A percentile compares a stretch with the other conserved stretches of the same genome.
These are phyloP conservation scores for Lordiphosa clarofinis DNA, from an alignment of 1,140 invertebrate genomes.

Conservation along the genomic window DNA sequence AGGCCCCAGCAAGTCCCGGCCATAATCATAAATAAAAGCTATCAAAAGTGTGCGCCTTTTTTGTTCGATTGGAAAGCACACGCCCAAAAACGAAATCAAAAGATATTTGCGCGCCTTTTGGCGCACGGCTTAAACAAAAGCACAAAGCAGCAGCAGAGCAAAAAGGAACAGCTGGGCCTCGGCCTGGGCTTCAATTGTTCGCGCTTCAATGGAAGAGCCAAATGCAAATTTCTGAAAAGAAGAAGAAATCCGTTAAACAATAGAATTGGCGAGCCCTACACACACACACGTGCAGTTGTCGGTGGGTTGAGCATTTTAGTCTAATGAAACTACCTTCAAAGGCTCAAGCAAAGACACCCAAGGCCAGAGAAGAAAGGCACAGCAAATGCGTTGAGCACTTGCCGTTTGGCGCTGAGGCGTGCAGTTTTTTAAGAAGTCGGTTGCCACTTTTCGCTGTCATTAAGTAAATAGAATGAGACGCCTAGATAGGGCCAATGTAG, in stretches of 20 bases:
- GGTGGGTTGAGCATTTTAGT: constrained; percentile 59
- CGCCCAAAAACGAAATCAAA: constrained; percentile 52
- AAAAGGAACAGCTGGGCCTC: constrained; percentile 71
- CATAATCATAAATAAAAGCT: constrained; percentile 71
- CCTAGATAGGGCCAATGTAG: constrained; percentile 73
- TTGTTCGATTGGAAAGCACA: constrained; percentile 37
- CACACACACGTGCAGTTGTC: constrained; percentile 15
- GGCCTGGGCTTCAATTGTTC: constrained; percentile 55
- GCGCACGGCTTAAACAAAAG: constrained; percentile 63
- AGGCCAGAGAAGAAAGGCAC: constrained; percentile 7
- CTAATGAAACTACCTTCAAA: constrained; percentile 60
- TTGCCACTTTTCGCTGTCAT: constrained; percentile 78
- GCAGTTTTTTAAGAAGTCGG: constrained; percentile 33
- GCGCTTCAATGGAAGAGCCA: constrained; percentile 28
- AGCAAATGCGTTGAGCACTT: constrained; percentile 36
- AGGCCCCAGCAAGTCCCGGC: constrained; percentile 24
- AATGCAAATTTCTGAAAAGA: constrained; percentile 61
- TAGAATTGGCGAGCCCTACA: constrained; percentile 15
- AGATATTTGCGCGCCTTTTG: constrained; percentile 73
- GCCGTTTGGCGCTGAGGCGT: constrained; percentile 45
- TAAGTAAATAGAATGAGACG: constrained; percentile 74
- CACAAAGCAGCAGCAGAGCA: constrained; percentile 45
- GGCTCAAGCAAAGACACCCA: constrained; percentile 20
- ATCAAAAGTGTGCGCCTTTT: constrained; percentile 68
- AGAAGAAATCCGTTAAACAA: constrained; percentile 57